These are phyloP conservation scores for Drosophila demipolita DNA, from an alignment of 2,888 invertebrate genomes.

Conservation along the genomic window DNA sequence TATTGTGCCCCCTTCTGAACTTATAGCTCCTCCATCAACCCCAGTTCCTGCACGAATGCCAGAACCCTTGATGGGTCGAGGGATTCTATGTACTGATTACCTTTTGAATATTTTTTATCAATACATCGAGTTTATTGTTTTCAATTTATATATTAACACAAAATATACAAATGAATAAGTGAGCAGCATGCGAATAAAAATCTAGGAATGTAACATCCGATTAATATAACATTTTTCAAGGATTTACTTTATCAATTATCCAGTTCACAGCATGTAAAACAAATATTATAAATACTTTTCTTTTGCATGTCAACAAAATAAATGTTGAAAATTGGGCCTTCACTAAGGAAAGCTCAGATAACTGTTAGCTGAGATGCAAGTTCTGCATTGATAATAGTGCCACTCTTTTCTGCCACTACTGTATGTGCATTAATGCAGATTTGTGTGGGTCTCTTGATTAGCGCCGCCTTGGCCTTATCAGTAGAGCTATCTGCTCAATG, in stretches of 20 bases:
- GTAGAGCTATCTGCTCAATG: constrained; percentile 3
- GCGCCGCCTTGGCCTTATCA: constrained; percentile 39
- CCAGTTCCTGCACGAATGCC: no score
- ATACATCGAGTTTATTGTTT: no score
- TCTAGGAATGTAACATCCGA: background rate
- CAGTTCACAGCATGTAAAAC: background rate
- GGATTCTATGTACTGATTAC: no score
- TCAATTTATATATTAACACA: no score
- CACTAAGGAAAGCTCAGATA: background rate
- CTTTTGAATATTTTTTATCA: no score
- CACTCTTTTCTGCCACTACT: background rate
- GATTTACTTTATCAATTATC: background rate
- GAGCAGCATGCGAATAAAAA: background rate
- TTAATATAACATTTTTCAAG: background rate
- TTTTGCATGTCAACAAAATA: background rate
- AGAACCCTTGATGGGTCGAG: no score
- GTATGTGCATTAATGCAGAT: constrained; percentile 16
- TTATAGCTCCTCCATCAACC: no score
- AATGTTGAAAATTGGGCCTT: background rate
- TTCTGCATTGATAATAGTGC: background rate
- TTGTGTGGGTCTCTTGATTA: constrained; percentile 18
- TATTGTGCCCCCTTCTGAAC: no score
- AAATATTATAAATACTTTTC: background rate
- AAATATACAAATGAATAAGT: background rate
- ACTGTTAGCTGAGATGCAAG: background rate